Percentiles rank a stretch among this genome's conserved stretches.
phyloP scores from a whole-genome alignment of 2,797 vertebrate species.

The Epinephelus malabaricus region DNA sequence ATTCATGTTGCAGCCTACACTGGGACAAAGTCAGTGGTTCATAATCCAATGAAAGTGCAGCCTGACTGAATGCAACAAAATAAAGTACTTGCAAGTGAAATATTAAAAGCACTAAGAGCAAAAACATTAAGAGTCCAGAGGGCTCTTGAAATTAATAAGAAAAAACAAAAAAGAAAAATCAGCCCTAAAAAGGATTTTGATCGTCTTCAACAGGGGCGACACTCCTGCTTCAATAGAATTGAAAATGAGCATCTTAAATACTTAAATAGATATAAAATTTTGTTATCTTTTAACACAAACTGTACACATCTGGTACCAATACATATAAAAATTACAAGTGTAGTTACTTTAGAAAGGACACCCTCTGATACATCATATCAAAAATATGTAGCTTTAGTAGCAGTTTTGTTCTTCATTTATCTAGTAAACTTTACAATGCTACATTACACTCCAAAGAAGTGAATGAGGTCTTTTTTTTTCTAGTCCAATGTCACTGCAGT shows the following conservation, averaged over 20 bases:
- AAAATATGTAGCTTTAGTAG: constrained; percentile 95
- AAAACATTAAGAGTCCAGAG: constrained; percentile 48
- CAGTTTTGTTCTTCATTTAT: constrained; percentile 88
- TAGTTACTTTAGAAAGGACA: constrained; percentile 89
- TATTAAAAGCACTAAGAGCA: constrained; percentile 75
- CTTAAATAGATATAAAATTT: constrained; percentile 88
- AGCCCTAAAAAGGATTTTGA: constrained; percentile 64
- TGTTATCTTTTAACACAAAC: constrained; percentile 84
- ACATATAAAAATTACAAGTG: constrained; percentile 90
- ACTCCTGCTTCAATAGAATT: constrained; percentile 67
- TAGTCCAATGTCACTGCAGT: constrained; percentile 50
- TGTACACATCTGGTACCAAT: constrained; percentile 89
- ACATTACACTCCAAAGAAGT: constrained; percentile 86
- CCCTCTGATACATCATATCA: constrained; percentile 90
- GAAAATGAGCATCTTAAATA: constrained; percentile 85
- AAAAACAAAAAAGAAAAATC: constrained; percentile 28
- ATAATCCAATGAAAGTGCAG: constrained; percentile 58
- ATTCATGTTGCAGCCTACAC: constrained; percentile 12
- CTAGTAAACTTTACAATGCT: constrained; percentile 91
- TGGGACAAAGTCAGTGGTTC: constrained; percentile 40
- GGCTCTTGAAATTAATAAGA: constrained; percentile 26
- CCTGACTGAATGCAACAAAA: constrained; percentile 43
- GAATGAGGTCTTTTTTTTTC: constrained; percentile 60
- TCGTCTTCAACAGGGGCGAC: constrained; percentile 53
- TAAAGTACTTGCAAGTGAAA: constrained; percentile 46